Evolutionary conservation across 2,113 vertebrate species (phyloP), one percentile per base, ranked within the genome.

Genomic region (Lamprologus ornatipinnis): DNA sequence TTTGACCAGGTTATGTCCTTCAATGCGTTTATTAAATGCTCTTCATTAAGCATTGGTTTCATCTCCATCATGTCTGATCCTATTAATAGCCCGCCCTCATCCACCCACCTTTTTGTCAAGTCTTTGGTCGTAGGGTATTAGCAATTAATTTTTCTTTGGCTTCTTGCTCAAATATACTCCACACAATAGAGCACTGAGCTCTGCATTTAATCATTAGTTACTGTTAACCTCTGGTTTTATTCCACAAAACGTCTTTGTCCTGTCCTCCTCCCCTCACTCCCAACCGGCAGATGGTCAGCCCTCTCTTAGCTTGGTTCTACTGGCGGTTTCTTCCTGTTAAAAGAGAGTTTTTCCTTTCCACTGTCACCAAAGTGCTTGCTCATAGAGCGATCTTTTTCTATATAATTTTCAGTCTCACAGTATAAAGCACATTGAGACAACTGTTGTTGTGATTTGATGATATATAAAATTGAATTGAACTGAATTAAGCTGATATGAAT

Each of bases 211-310:
- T 35, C 6, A 65, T 35, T 35, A 35, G 31, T 65, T 65, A 65
- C 6, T 65, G n/a, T 65, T 65, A 65, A 35, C 31, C 58, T 63
- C 17, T 63, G 31, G 9, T 11, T 63, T 63, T 63, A 63, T 63
- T 35, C 17, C 31, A 4, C 31, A 63, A n/a, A 35, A 63, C 2
- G 9, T 63, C 9, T n/a, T 63, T 63, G 17, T 12, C 58, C 31
- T 35, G 31, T 1, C 0, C 17, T 63, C 31, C 58, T 63, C 0
- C 0, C 0, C 9, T 63, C 17, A 35, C 31, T 35, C 17, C 31
- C 31, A 35, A 63, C 17, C 0, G 0, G 0, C 58, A 35, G 31
- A 63, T 35, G 9, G 58, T 35, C 2, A 12, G 0, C 31, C 31
- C 17, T 0, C 60, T 65, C 6, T 21, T 37, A 28, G 55, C 7